These are phyloP conservation scores for Vicugna pacos DNA, from an alignment of 2,113 vertebrate genomes.

Conservation along the genomic window DNA sequence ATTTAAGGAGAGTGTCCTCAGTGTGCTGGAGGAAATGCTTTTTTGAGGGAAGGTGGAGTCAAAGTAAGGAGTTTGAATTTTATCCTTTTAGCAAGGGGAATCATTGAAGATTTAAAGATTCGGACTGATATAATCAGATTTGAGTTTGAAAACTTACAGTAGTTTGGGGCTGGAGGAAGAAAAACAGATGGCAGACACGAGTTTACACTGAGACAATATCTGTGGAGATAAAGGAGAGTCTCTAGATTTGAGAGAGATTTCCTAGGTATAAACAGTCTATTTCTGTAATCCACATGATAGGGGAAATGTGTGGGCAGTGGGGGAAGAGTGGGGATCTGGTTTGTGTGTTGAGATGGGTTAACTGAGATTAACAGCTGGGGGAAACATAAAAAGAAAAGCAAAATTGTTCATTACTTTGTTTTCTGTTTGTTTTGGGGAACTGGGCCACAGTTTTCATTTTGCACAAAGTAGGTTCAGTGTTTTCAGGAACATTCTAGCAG, in stretches of 20 bases:
- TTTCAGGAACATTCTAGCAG: conserved; percentile 14
- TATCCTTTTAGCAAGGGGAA: not conserved
- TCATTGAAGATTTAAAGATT: conserved; percentile 43
- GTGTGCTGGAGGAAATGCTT: not conserved
- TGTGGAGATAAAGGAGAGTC: not conserved
- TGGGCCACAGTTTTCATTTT: conserved; percentile 20
- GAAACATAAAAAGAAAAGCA: conserved; percentile 9
- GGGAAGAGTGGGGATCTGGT: not conserved
- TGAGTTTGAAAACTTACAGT: conserved; percentile 25
- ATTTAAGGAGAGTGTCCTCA: not conserved
- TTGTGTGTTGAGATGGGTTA: not conserved
- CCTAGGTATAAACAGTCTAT: not conserved
- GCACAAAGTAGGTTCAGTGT: not conserved
- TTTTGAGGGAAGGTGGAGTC: not conserved
- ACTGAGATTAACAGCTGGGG: not conserved
- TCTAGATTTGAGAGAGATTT: conserved; percentile 34
- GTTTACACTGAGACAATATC: not conserved
- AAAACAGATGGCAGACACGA: not conserved
- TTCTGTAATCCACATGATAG: not conserved
- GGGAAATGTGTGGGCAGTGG: not conserved
- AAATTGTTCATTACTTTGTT: conserved; percentile 7
- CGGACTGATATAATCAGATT: conserved; percentile 22
- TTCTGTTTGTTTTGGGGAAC: not conserved
- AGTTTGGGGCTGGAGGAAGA: conserved; percentile 2
- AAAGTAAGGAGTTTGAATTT: conserved; percentile 16